A percentile compares a stretch with the other conserved stretches of the same genome.
Evolutionary conservation across 1,140 invertebrate species (phyloP).

Genomic region (Ptiloglossa arizonensis): DNA sequence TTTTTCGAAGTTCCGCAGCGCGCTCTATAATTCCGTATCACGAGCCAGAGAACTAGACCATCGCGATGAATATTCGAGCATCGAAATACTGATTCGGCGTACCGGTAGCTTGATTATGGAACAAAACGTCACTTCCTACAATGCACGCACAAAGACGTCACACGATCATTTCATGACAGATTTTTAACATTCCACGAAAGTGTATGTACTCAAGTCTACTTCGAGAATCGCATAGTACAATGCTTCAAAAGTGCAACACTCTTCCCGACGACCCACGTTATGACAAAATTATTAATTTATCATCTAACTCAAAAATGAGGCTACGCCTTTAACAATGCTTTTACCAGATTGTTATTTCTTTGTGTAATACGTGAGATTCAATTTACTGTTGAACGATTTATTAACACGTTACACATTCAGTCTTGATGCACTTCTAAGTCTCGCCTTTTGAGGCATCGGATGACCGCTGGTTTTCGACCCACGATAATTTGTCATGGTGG

Average conservation of each 20-base stretch:
- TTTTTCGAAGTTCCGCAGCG: slow-evolving; percentile 56
- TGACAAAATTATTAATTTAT: background rate
- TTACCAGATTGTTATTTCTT: background rate
- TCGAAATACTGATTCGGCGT: slow-evolving; percentile 24
- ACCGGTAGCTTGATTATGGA: slow-evolving; percentile 7
- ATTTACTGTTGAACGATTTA: background rate
- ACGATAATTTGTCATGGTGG: background rate
- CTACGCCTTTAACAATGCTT: background rate
- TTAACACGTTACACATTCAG: background rate
- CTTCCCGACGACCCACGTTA: background rate
- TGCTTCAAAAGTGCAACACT: background rate
- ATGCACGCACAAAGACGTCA: slow-evolving; percentile 27
- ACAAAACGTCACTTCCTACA: slow-evolving; percentile 32
- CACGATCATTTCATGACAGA: background rate
- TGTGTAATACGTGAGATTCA: background rate
- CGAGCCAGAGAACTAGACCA: slow-evolving; percentile 47
- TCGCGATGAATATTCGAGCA: slow-evolving; percentile 37
- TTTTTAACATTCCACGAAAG: background rate
- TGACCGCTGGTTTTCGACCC: background rate
- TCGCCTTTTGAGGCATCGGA: background rate
- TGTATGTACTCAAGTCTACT: background rate
- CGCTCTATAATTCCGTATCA: slow-evolving; percentile 56
- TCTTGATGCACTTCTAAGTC: slow-evolving; percentile 4
- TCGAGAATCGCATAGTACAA: background rate
- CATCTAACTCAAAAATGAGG: background rate